phyloP scores from a whole-genome alignment of 2,888 invertebrate genomes.

The Ephialtes manifestator region DNA sequence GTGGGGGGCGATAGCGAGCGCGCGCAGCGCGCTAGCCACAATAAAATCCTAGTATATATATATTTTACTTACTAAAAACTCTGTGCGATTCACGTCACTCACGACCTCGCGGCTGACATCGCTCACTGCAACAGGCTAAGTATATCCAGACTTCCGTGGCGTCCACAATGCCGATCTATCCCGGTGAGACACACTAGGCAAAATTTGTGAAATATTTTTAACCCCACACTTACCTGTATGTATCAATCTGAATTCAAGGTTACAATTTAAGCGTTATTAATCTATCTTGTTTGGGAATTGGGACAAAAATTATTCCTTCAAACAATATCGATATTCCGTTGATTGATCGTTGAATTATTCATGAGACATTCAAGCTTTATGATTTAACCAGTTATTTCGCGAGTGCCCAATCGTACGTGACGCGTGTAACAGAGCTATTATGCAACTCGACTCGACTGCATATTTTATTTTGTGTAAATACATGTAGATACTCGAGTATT shows the following conservation, averaged over 20 bases:
- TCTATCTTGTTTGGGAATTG: neutral
- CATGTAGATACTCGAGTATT: constrained; percentile 30
- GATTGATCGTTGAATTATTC: constrained; percentile 43
- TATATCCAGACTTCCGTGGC: constrained; percentile 6
- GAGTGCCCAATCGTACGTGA: constrained; percentile 30
- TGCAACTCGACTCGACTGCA: constrained; percentile 42
- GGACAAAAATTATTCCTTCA: constrained; percentile 22
- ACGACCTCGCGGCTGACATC: constrained; percentile 69
- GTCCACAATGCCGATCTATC: neutral
- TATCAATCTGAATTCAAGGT: constrained; percentile 1
- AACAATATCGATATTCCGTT: constrained; percentile 13
- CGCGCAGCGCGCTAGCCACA: no score
- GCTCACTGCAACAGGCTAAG: constrained; percentile 65
- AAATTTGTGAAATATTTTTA: neutral
- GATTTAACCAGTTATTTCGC: constrained; percentile 32
- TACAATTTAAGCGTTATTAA: neutral
- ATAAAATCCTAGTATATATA: neutral
- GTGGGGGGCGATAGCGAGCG: no score
- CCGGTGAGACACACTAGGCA: neutral
- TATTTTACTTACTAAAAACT: constrained; percentile 39
- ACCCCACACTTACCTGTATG: neutral
- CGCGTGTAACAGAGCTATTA: constrained; percentile 31
- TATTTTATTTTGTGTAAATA: constrained; percentile 42
- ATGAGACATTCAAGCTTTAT: constrained; percentile 12
- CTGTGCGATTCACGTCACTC: constrained; percentile 39